A percentile compares a stretch with the other conserved stretches of the same genome.
phyloP scores from a whole-genome alignment of 1,140 invertebrate species.

The Calephelis nemesis region DNA sequence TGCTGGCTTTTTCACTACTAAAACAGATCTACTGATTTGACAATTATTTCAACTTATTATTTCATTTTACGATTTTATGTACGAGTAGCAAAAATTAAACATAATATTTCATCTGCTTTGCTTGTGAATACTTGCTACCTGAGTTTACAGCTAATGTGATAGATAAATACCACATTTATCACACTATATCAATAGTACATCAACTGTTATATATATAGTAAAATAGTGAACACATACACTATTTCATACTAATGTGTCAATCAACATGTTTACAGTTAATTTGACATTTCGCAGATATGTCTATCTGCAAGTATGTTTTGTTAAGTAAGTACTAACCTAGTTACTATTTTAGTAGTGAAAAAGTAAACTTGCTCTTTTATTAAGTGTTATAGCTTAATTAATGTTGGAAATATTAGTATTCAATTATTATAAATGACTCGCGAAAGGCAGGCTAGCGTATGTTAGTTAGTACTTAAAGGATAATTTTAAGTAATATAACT shows the following conservation, averaged over 20 bases:
- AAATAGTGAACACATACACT: no score
- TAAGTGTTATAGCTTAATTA: slow-evolving; percentile 18
- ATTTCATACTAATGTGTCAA: no score
- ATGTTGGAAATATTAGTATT: slow-evolving; percentile 13
- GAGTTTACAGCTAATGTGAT: no score
- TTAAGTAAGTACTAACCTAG: no score
- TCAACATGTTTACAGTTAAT: no score
- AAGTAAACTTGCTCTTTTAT: neutral
- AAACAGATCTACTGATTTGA: neutral
- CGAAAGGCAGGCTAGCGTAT: slow-evolving; percentile 6
- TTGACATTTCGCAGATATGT: no score
- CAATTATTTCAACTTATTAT: neutral
- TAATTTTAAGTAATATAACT: slow-evolving; percentile 32
- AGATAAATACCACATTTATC: no score
- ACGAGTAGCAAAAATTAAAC: neutral
- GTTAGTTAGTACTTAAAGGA: slow-evolving; percentile 12
- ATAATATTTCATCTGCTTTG: no score
- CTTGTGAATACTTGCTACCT: no score
- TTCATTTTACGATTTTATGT: neutral
- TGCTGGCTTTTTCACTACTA: slow-evolving; percentile 7
- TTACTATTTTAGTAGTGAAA: neutral
- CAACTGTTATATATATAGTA: no score
- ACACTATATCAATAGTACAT: no score
- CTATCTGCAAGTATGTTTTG: no score
- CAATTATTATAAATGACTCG: slow-evolving; percentile 11